phyloP scores from a whole-genome alignment of 1,140 invertebrate genomes.

The Hermetia illucens region DNA sequence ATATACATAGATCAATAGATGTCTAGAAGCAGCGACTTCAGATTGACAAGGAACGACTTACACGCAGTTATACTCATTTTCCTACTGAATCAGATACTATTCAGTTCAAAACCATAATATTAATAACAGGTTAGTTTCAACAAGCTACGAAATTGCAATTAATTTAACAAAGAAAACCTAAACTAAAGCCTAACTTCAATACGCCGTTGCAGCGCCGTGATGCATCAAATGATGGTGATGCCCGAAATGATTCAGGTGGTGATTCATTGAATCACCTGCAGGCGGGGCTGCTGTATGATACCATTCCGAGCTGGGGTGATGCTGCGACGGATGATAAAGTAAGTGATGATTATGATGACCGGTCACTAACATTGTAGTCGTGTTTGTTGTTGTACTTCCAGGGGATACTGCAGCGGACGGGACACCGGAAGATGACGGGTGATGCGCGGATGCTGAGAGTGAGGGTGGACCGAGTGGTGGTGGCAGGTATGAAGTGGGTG shows the following conservation, averaged over 20 bases:
- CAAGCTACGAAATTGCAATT: too few relatives aligned
- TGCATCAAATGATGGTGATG: constrained; percentile 37
- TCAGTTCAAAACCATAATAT: too few relatives aligned
- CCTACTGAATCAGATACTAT: too few relatives aligned
- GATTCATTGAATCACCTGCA: constrained; percentile 43
- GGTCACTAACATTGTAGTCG: constrained; percentile 19
- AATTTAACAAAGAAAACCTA: too few relatives aligned
- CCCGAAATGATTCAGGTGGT: constrained; percentile 35
- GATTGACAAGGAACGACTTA: too few relatives aligned
- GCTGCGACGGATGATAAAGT: constrained; percentile 28
- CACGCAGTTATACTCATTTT: too few relatives aligned
- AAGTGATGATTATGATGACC: constrained; percentile 29
- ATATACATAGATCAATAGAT: too few relatives aligned
- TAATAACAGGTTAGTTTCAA: too few relatives aligned
- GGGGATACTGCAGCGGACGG: constrained; percentile 11
- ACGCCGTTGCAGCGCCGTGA: constrained; percentile 37
- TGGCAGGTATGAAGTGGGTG: constrained; percentile 19
- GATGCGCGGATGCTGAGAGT: constrained; percentile 6
- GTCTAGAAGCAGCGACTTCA: too few relatives aligned
- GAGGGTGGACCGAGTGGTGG: constrained; percentile 22
- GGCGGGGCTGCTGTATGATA: constrained; percentile 33
- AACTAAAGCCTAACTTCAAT: constrained; percentile 30
- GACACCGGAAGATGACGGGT: constrained; percentile 14
- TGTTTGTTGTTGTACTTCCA: constrained; percentile 13
- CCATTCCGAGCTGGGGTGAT: constrained; percentile 27